Evolutionary conservation across 2,113 vertebrate genomes (phyloP).

Genomic region (Phyllostomus discolor): DNA sequence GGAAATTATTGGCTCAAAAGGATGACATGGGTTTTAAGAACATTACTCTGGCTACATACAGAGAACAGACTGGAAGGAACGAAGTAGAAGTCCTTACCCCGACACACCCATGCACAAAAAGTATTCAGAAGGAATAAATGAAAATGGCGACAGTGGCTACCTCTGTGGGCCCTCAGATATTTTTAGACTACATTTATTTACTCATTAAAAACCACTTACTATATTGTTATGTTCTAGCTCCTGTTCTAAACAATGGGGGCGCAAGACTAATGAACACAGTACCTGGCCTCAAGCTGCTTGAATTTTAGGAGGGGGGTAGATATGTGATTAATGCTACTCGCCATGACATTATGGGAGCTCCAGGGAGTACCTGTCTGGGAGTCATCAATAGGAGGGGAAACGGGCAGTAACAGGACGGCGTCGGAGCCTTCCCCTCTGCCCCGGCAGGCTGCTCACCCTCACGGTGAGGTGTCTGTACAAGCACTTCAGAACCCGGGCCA

Average conservation of each 20-base stretch:
- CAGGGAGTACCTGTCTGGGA: not conserved
- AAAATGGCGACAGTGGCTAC: not conserved
- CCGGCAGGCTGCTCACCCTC: constrained; percentile 47
- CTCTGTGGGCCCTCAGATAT: not conserved
- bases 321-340: not conserved
- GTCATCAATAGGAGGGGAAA: not conserved
- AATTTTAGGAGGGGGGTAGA: not conserved
- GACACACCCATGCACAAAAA: not conserved
- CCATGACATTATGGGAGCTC: not conserved
- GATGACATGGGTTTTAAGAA: not conserved
- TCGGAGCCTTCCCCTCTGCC: not conserved
- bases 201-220: not conserved
- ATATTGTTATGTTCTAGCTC: not conserved
- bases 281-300: not conserved
- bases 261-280: not conserved
- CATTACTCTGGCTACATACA: not conserved
- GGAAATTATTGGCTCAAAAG: not conserved
- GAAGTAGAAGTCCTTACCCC: not conserved
- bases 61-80: not conserved
- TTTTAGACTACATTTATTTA: not conserved
- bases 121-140: not conserved
- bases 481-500: constrained; percentile 57
- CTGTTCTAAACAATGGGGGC: not conserved
- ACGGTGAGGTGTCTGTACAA: constrained; percentile 53
- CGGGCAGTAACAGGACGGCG: not conserved